Base-by-base conservation (phyloP, 1,140 invertebrate species). In the Drosophila azteca region DNA sequence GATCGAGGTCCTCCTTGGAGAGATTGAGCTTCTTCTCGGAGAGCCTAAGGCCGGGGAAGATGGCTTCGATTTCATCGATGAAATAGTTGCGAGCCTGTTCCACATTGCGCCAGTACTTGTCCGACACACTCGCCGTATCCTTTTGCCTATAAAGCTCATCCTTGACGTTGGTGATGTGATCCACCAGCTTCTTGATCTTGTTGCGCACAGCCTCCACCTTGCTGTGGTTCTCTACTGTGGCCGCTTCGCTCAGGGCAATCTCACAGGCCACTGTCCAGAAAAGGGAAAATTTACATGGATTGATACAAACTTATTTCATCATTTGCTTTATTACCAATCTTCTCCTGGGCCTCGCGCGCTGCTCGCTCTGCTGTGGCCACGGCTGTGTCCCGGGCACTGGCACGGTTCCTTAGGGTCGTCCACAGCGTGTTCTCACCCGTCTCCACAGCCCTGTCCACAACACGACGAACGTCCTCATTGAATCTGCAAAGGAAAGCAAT, bases 31-130 rank as follows among this genome's bases (percentile, higher is more conserved):
- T 93, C 68, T 95, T 94, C 0, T 95, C 93, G 1, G 92, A 79
- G 20, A 96, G 92, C 79, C 95, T 94, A 0, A 96, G 91, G 39
- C 93, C 94, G 0, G 96, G 95, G 84, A 96, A 96, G 6, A 96
- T 87, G 52, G 94, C 94, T 87, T 95, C 93, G 41, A 97, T 92
- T 91, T 97, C 95, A 13, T 96, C 94, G 57, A 95, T 93, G 68
- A 96, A 96, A 74, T 94, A 93, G 63, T 94, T 93, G 1, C 96
- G 93, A 3, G 95, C 95, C n/a, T 93, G 82, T 71, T 95, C 94
- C n/a, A 91, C 90, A 91, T 93, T 95, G 20, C 93, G 94, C 95
- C 95, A 96, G 73, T 95, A 96, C 77, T 93, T 94, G 71, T 96
- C 95, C 1, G 94, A 93, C 0, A 96, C 91, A 20, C 93, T 93